phyloP scores from a whole-genome alignment of 2,797 vertebrate species.

The Melanotaenia boesemani region DNA sequence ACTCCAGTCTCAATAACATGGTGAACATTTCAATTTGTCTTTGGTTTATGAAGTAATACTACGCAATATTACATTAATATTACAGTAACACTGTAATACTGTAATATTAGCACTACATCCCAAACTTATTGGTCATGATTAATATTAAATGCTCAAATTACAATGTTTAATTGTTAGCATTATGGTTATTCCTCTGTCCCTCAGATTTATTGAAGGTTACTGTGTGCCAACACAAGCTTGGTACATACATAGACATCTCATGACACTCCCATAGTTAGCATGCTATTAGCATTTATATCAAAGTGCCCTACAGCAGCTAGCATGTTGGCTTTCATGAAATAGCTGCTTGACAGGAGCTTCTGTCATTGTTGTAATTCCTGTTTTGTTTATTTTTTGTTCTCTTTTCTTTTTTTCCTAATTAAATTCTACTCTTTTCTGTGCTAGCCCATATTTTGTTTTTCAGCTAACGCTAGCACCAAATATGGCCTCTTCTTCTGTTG shows the following conservation, averaged over 20 bases:
- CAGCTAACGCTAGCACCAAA: neutral
- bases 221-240: neutral
- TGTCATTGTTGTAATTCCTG: no score
- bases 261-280: neutral
- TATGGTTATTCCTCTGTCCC: neutral
- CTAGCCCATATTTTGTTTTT: neutral
- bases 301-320: no score
- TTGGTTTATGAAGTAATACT: conserved; percentile 1
- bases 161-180: no score
- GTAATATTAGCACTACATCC: neutral
- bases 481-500: neutral
- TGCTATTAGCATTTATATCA: neutral
- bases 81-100: no score
- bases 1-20: neutral
- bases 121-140: no score
- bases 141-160: no score
- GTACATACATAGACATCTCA: no score
- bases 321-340: neutral
- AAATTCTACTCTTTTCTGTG: neutral
- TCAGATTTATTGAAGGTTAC: neutral
- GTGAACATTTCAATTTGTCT: conserved; percentile 10
- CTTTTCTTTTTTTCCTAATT: neutral
- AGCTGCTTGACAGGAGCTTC: no score
- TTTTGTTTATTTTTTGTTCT: no score
- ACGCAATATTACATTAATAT: no score